Evolutionary conservation across 2,797 vertebrate genomes (phyloP), one percentile per base, ranked within the genome.

Genomic region (Trichosurus vulpecula): DNA sequence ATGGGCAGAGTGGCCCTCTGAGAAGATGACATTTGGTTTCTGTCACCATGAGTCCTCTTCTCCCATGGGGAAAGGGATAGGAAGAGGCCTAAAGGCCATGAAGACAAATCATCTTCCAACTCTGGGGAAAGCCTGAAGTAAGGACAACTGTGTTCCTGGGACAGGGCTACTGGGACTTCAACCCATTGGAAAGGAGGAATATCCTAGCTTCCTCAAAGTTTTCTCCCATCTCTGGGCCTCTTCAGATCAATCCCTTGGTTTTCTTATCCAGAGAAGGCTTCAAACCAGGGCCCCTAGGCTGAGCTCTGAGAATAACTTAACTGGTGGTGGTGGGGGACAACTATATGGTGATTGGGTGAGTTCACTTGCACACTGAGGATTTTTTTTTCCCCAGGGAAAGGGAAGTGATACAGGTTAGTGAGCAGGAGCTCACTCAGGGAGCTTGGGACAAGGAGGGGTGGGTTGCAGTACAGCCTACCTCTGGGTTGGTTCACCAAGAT

Each of bases 51-150:
- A 41, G 81, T 11, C 81, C n/a, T 61, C 31, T 14, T 13, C 1
- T 14, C 30, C 61, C 30, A 35, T 61, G 58, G 58, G 12, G 31
- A 31, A 61, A 31, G 10, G 29, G 41, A 10, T 14, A 89, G 12
- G 58, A 35, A 35, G 58, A 14, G 31, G 31, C 41, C 27, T 35
- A 35, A 52, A 9, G 41, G 29, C 47, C 89, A 51, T 66, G 87
- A 95, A 92, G 52, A 29, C 94, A 53, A 96, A 52, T 74, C 54
- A 96, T 96, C 98, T 97, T 97, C 98, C 97, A 95, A 93, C 90
- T 56, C 92, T 90, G 54, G 95, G 57, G 94, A 91, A 53, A 0
- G 22, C 94, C 94, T 91, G 81, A 81, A 41, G 29, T 35, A 57
- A 93, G 93, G 97, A 93, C 54, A n/a, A 0, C 30, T 54, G 90